Base-by-base conservation (phyloP, 53 echinoderm and acorn worm genomes). In the Paelopatides confundens region DNA sequence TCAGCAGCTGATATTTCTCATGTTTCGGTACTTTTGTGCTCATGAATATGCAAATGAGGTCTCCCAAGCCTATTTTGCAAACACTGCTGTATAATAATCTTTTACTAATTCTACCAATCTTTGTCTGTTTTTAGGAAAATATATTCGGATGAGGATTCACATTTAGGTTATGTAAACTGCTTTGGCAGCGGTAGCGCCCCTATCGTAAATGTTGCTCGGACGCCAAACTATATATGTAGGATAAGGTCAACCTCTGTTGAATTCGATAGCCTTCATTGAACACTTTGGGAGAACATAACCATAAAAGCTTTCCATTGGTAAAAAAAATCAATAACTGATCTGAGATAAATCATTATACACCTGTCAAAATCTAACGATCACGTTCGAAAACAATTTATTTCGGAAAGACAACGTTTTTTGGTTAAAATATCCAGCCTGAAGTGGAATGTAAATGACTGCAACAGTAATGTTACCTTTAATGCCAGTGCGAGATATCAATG, bases 31-130 rank as follows among this genome's bases (percentile, higher is more conserved):
- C 53, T 52, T 79, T 53, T 14, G 52, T 53, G 79, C 79, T 79
- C 79, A 79, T 79, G 79, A 79, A 79, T 79, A 79, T 79, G 79
- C 79, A 79, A 53, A 79, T 79, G 58, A 79, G 50, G 79, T 53
- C 79, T 49, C 48, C 29, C 50, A 53, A 79, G 53, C 79, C 79
- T 53, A 79, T 79, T 79, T 79, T 79, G 79, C 53, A 24, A 54
- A 79, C 79, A 79, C 79, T 79, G 79, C 79, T 79, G 79, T 79
- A 79, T 79, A 79, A 79, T 79, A 52, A 79, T 30, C 50, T 79
- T 79, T 79, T 53, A 52, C 53, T 53, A 53, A 79, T 52, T 79
- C 79, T 79, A 50, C 52, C 79, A 79, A 79, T 79, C 52, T 79
- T 79, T 79, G 50, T 79, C 79, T 79, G 52, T 79, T 79, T 79